Evolutionary conservation across 2,888 invertebrate genomes (phyloP).

Genomic region (Gastracanthus pulcherrimus): DNA sequence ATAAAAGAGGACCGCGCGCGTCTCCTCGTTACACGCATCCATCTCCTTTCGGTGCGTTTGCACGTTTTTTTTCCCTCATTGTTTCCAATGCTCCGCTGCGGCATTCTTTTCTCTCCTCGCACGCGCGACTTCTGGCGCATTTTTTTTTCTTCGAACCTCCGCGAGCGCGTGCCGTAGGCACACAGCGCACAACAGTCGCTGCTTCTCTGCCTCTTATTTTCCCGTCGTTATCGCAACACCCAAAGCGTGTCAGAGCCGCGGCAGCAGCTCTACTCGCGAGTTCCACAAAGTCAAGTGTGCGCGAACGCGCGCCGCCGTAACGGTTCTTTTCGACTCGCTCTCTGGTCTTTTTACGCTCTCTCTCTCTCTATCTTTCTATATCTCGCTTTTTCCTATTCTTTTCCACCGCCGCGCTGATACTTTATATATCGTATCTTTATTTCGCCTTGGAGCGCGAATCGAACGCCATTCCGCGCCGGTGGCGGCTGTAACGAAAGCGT

Average conservation of each 20-base stretch:
- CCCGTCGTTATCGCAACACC: constrained; percentile 52
- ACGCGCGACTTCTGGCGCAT: too few relatives aligned
- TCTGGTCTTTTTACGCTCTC: constrained; percentile 57
- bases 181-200: neutral
- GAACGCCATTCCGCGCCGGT: too few relatives aligned
- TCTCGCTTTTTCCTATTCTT: neutral
- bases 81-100: neutral
- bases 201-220: neutral
- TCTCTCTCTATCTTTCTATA: neutral
- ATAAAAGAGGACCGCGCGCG: too few relatives aligned
- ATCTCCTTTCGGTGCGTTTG: too few relatives aligned
- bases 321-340: constrained; percentile 53
- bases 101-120: neutral
- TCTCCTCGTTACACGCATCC: too few relatives aligned
- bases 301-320: constrained; percentile 25
- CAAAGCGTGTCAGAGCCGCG: constrained; percentile 57
- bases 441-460: too few relatives aligned
- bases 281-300: constrained; percentile 56
- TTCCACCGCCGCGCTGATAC: too few relatives aligned
- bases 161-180: too few relatives aligned
- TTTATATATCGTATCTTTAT: too few relatives aligned
- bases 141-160: neutral
- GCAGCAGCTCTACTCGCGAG: too few relatives aligned
- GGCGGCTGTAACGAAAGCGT: too few relatives aligned
- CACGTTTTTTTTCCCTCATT: neutral